These are phyloP conservation scores for Lithobius niger DNA, from an alignment of 1,140 invertebrate species.

Conservation along the genomic window DNA sequence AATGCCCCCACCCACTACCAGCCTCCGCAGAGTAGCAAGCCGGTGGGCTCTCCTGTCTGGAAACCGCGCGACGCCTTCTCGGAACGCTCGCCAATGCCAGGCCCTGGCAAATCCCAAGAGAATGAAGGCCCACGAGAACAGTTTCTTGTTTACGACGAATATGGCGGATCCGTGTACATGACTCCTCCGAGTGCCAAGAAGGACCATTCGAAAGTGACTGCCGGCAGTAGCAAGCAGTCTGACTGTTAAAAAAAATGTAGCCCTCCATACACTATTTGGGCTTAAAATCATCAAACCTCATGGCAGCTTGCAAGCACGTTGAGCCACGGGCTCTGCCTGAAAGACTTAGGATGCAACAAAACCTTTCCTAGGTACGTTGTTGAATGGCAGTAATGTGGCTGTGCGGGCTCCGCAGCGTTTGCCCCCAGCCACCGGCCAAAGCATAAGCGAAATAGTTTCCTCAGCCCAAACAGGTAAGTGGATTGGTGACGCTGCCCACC, in stretches of 20 bases:
- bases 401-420: too few species aligned
- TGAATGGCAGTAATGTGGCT: too few species aligned
- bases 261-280: too few species aligned
- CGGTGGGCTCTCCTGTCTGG: slow-evolving; percentile 72
- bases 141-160: slow-evolving; percentile 24
- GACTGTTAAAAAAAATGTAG: slow-evolving; percentile 3
- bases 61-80: slow-evolving; percentile 59
- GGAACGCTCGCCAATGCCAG: slow-evolving; percentile 14
- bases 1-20: slow-evolving; percentile 81
- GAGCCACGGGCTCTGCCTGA: too few species aligned
- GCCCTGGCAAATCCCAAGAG: slow-evolving; percentile 13
- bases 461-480: too few species aligned
- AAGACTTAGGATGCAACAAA: too few species aligned
- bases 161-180: slow-evolving; percentile 19
- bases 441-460: too few species aligned
- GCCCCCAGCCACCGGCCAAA: too few species aligned
- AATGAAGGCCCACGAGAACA: slow-evolving; percentile 22
- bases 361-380: too few species aligned
- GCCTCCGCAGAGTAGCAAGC: slow-evolving; percentile 31
- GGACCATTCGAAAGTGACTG: not conserved
- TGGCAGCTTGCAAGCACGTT: too few species aligned
- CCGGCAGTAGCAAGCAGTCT: not conserved
- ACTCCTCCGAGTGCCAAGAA: slow-evolving; percentile 11
- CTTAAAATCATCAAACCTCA: too few species aligned
- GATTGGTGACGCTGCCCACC: too few species aligned